Base-by-base conservation (phyloP, 2,888 invertebrate species). In the Galerucella pusilla region DNA sequence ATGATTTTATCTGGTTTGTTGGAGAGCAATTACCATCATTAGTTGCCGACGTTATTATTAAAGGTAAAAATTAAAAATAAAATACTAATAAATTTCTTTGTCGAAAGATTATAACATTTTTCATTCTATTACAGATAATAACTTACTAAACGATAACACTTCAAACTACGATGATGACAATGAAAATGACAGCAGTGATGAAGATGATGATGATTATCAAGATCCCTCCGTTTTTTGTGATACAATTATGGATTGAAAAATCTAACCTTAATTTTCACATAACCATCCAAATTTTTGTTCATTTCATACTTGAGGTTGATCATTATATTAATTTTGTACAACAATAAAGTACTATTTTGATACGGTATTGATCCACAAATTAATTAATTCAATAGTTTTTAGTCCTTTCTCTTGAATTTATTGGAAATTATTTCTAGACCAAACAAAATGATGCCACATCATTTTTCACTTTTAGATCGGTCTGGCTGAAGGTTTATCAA, bases 1-100 rank as follows among this genome's bases (percentile, higher is more conserved):
- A 77, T 78, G 76, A 78, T 77, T 78, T 80, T 67, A 59, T 79
- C 70, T 80, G 80, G 79, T 80, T 80, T 74, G 71, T 76, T 63
- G 79, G 77, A 72, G 78, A 79, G 35, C 79, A 80, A 77, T 79
- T 79, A 73, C 78, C 79, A 74, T 80, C 78, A 54, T 75, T 49
- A 73, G 74, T 79, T 77, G 77, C 78, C 16, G 76, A 78, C 67
- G 68, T 77, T 74, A 71, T 79, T 73, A 71, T 75, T 69, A 52
- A 71, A 77, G 52, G 52, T 54, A 4, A 54, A n/a, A 7, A 16
- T 57, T 20, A 4, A 16, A 57, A 69, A 71, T 73, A 66, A 77
- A 46, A 54, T 63, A 73, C 9, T 64, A 69, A 68, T 69, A 71
- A 25, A 76, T 35, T 45, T 16, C 54, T 54, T 14, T 46, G 66